Evolutionary conservation across 2,113 vertebrate genomes (phyloP), one percentile per base, ranked within the genome.

Genomic region (Anthoscopus minutus): DNA sequence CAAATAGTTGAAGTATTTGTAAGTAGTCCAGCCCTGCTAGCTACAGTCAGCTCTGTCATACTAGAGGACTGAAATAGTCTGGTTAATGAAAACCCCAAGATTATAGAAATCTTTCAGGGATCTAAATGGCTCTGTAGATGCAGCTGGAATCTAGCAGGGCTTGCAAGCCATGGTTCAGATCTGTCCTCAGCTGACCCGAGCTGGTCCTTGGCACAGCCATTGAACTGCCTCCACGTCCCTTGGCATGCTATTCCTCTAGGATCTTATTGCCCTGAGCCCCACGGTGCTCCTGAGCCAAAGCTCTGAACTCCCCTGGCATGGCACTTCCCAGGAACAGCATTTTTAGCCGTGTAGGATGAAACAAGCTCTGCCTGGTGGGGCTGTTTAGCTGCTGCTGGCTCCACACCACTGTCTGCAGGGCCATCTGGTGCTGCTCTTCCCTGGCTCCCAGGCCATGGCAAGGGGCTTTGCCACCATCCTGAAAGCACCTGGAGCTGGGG

Each of bases 271-370:
- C 45, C 66, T 1, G 0, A 51, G 33, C 2, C 0, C 35, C 37
- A 22, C 1, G 0, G 14, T 0, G 1, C 27, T 58, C 42, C 30
- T 2, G 1, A 47, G 78, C 27, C 3, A 4, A 4, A 0, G 13
- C 72, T 23, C 47, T 30, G 35, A 50, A 2, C n/a, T 47, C 76
- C 21, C 0, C 0, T 6, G 42, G 54, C 42, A 15, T 6, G 0
- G 33, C 30, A 7, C 28, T 62, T 48, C 78, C 57, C 31, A 27
- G 44, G 57, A 74, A 22, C 9, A 0, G 7, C n/a, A 38, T 0
- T 2, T 28, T 28, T 4, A 33, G 13, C 44, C 8, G 37, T 0
- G 0, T 4, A 2, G 73, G 47, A n/a, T 0, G 0, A 62, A 44
- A 27, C 15, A 76, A 71, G 73, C 61, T 45, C 85, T 40, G 56